Base-by-base conservation (phyloP, 2,888 invertebrate genomes). In the Apotomis betuletana region DNA sequence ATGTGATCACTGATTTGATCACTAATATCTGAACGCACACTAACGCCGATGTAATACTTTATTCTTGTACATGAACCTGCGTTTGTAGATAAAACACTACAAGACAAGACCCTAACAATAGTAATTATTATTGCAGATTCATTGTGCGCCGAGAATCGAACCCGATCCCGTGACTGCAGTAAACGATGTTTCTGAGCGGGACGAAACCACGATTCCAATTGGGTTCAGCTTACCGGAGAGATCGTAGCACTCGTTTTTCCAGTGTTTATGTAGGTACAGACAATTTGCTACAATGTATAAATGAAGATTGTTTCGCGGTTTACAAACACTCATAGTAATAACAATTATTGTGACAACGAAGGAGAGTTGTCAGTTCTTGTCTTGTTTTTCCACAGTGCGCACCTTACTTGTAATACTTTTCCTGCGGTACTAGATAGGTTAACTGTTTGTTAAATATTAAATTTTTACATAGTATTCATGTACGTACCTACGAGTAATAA, bases 321-420 rank as follows among this genome's bases (percentile, higher is more conserved):
- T 91, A 87, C 83, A 91, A 92, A 91, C 88, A 91, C 69, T 75
- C 78, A 79, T 76, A 78, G 77, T 80, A 84, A 83, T 82, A 83
- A 83, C 82, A 83, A 79, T 77, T 77, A 77, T 75, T 78, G 77
- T 70, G 70, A 75, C 78, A 75, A 77, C 76, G 74, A 76, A 67
- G 76, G 75, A 69, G 74, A 77, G 71, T 75, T 69, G 77, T 82
- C 89, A 92, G 88, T 90, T 75, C 74, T 74, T 78, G 72, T 74
- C 77, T 78, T 74, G 83, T 79, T 80, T 82, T 81, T 76, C 77
- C 74, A 67, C 78, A 79, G 85, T 81, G 81, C 84, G 77, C 85
- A 87, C 79, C 77, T 69, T 12, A 46, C 58, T 58, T 13, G 27
- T 51, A 41, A 49, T 51, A 12, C 41, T 41, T 44, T 27, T 41